These are phyloP conservation scores for Nerophis lumbriciformis DNA, from an alignment of 2,113 vertebrate species.

Conservation along the genomic window DNA sequence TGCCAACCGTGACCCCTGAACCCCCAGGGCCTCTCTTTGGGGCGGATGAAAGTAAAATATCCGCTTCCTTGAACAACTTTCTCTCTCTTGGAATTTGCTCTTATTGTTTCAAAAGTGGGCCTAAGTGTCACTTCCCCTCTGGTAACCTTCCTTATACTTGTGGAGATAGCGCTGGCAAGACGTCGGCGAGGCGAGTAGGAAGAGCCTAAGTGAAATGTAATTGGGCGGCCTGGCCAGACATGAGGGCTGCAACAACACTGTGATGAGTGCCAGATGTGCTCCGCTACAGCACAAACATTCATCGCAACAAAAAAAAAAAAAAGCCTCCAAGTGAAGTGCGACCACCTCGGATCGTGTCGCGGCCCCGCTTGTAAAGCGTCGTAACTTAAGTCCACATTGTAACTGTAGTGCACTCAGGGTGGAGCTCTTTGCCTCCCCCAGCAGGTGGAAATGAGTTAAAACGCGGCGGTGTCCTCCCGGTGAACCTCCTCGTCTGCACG, in stretches of 20 bases:
- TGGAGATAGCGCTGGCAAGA: background rate
- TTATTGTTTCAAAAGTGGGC: too few relatives aligned
- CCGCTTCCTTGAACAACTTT: background rate
- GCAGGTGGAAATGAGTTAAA: constrained; percentile 7
- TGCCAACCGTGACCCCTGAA: constrained; percentile 50
- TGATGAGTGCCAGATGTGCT: constrained; percentile 74
- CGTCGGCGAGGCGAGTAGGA: constrained; percentile 38
- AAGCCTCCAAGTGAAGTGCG: background rate
- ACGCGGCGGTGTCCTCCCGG: background rate
- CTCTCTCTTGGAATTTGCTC: background rate
- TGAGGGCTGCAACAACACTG: constrained; percentile 69
- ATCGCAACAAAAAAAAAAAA: constrained; percentile 48
- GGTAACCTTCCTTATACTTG: background rate
- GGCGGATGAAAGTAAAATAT: background rate
- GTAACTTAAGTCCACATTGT: background rate
- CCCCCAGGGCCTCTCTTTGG: constrained; percentile 5
- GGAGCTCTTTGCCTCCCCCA: background rate
- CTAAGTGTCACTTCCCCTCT: background rate
- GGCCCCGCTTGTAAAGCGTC: constrained; percentile 1
- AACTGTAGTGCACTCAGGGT: background rate
- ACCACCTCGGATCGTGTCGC: constrained; percentile 3
- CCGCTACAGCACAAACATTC: constrained; percentile 65
- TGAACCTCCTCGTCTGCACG: background rate
- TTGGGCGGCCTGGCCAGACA: constrained; percentile 70
- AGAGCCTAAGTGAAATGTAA: constrained; percentile 73